phyloP scores from a whole-genome alignment of 2,113 vertebrate genomes.

The Sapayoa aenigma region DNA sequence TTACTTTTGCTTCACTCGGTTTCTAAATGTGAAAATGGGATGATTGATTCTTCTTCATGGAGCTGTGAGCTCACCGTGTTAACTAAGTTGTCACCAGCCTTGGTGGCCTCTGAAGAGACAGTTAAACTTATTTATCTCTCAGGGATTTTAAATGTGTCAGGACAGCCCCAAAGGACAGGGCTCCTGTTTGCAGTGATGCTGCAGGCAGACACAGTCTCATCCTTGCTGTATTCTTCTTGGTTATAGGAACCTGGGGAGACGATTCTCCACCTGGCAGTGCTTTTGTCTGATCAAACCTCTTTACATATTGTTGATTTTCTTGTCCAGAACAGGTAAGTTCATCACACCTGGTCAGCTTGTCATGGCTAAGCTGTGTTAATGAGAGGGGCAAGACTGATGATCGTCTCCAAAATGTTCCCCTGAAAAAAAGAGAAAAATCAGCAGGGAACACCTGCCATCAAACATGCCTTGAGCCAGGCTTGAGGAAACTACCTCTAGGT shows the following conservation, averaged over 20 bases:
- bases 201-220: neutral
- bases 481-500: too few species aligned
- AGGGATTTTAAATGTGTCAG: neutral
- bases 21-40: neutral
- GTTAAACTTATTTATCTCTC: neutral
- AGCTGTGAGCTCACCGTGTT: neutral
- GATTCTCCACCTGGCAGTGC: slow-evolving; percentile 72
- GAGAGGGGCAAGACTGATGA: neutral
- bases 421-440: neutral
- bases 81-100: neutral
- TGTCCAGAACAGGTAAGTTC: slow-evolving; percentile 74
- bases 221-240: neutral
- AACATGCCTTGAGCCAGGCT: neutral
- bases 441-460: neutral
- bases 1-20: neutral
- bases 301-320: slow-evolving; percentile 77
- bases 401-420: neutral
- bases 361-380: neutral
- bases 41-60: neutral
- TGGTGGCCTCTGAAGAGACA: neutral
- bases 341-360: neutral
- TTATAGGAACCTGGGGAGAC: slow-evolving; percentile 73
- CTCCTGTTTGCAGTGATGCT: neutral
- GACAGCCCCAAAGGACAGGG: neutral
- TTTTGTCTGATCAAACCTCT: slow-evolving; percentile 72